These are phyloP conservation scores for Lepetodrilus schrolli DNA, from an alignment of 2,888 invertebrate genomes.

Conservation along the genomic window DNA sequence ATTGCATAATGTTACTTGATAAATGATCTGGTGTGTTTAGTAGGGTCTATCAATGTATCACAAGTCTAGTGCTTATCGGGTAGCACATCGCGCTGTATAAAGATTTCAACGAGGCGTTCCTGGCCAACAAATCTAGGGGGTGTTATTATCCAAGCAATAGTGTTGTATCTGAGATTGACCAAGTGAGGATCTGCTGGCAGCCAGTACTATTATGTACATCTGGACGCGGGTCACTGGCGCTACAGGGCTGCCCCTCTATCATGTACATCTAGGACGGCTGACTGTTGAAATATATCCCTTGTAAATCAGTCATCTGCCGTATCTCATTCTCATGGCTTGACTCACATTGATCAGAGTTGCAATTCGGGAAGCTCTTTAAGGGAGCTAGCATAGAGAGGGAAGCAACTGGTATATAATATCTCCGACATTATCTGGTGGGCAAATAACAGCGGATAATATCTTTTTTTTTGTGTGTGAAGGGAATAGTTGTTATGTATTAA, in stretches of 20 bases:
- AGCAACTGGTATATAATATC: no score
- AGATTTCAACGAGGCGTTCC: conserved; percentile 12
- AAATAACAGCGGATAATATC: no score
- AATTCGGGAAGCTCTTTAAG: no score
- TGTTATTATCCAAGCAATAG: background rate
- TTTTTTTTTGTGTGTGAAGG: no score
- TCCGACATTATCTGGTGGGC: no score
- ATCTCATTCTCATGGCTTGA: background rate
- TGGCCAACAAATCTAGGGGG: background rate
- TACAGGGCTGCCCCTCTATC: background rate
- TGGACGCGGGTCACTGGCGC: background rate
- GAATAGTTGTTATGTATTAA: no score
- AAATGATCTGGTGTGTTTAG: background rate
- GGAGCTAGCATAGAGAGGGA: no score
- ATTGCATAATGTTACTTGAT: background rate
- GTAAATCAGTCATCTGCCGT: background rate
- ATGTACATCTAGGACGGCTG: background rate
- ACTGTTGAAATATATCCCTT: conserved; percentile 19
- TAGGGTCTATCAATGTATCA: background rate
- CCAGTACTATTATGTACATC: background rate
- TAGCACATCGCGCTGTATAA: background rate
- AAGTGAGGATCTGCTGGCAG: background rate
- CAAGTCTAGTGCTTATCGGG: background rate
- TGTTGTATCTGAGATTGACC: background rate
- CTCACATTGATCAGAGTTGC: background rate